Evolutionary conservation across 2,113 vertebrate genomes (phyloP).

Genomic region (Cavia aperea): DNA sequence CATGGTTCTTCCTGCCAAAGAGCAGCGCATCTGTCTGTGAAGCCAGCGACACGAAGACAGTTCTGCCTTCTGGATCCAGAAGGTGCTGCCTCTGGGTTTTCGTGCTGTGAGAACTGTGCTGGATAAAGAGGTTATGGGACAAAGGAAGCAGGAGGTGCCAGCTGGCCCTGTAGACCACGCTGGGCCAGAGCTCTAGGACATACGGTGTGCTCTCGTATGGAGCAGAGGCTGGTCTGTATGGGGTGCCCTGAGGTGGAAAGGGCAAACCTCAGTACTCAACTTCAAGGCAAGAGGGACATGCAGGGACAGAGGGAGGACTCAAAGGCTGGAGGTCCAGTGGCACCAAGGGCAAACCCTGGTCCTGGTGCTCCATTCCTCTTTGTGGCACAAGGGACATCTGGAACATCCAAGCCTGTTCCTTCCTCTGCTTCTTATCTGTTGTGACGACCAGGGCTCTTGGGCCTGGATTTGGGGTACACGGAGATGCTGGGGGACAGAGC

Average conservation of each 20-base stretch:
- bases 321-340: background rate
- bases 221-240: background rate
- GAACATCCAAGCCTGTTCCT: background rate
- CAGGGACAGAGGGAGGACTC: background rate
- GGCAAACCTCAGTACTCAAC: background rate
- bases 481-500: background rate
- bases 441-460: background rate
- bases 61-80: background rate
- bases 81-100: background rate
- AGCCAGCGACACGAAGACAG: background rate
- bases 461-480: background rate
- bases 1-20: background rate
- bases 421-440: background rate
- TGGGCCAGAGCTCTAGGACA: fast-evolving
- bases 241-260: fast-evolving
- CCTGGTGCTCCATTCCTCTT: background rate
- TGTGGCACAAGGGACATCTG: background rate
- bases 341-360: background rate
- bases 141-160: background rate
- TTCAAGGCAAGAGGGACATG: background rate
- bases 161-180: background rate
- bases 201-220: background rate
- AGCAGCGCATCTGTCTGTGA: background rate
- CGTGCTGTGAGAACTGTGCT: background rate
- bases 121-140: background rate